phyloP scores from a whole-genome alignment of 2,797 vertebrate species.

The Phrynocephalus guinanensis region DNA sequence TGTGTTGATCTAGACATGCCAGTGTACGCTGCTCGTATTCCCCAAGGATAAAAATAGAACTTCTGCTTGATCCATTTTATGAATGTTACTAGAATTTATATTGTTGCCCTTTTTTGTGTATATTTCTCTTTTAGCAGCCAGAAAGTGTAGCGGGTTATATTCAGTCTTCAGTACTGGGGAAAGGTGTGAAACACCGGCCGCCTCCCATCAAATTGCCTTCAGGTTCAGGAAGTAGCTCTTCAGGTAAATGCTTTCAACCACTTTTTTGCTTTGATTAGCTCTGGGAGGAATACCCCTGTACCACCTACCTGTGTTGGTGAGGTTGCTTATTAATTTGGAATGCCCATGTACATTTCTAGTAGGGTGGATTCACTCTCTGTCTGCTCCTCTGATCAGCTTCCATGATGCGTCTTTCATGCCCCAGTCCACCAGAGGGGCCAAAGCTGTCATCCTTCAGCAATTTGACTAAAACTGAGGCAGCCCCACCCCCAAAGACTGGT shows the following conservation, averaged over 20 bases:
- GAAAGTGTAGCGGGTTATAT: conserved; percentile 88
- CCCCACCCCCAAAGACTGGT: background rate
- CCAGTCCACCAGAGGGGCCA: background rate
- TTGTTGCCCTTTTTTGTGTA: conserved; percentile 13
- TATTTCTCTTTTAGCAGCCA: conserved; percentile 78
- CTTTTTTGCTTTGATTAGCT: background rate
- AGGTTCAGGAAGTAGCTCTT: conserved; percentile 85
- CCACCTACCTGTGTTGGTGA: background rate
- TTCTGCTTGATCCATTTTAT: background rate
- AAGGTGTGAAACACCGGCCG: conserved; percentile 94
- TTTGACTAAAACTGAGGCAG: background rate
- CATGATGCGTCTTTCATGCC: too few relatives aligned
- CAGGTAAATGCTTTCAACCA: conserved; percentile 76
- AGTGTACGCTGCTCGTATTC: background rate
- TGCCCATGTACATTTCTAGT: background rate
- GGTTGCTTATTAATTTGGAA: background rate
- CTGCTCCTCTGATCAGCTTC: background rate
- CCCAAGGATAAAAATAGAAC: too few relatives aligned
- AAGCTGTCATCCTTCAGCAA: background rate
- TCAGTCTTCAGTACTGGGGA: conserved; percentile 92
- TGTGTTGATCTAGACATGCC: background rate
- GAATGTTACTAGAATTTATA: background rate
- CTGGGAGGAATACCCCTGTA: too few relatives aligned
- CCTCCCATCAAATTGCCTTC: conserved; percentile 96
- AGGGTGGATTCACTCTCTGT: background rate